phyloP scores from a whole-genome alignment of 2,888 invertebrate genomes.

The Heliothis peltigera region DNA sequence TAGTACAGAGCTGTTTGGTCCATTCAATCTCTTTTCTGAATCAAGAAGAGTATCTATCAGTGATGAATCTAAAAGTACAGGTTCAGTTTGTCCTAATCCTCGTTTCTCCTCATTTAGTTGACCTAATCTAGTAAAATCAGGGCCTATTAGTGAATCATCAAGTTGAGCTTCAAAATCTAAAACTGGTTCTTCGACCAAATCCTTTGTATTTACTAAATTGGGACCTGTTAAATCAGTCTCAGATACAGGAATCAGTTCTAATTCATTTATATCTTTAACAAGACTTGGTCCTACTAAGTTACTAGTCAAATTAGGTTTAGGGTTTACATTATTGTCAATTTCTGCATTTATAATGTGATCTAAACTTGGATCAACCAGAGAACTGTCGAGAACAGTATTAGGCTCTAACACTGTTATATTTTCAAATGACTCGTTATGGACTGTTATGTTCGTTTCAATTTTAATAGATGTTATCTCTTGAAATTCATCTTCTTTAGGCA shows the following conservation, averaged over 20 bases:
- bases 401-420: background rate
- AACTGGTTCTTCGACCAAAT: background rate
- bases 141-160: conserved; percentile 12
- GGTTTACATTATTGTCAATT: background rate
- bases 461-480: background rate
- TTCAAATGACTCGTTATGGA: background rate
- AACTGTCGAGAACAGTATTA: background rate
- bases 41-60: background rate
- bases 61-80: conserved; percentile 6
- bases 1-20: conserved; percentile 8
- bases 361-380: background rate
- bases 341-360: background rate
- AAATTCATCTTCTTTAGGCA: background rate
- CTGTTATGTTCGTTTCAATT: background rate
- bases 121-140: background rate
- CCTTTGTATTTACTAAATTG: background rate
- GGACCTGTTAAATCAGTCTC: background rate
- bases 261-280: background rate
- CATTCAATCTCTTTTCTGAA: background rate
- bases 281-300: conserved; percentile 4
- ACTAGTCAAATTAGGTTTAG: background rate
- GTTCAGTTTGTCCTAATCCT: background rate
- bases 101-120: background rate
- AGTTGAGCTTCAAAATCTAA: background rate
- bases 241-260: background rate